A percentile compares a stretch with the other conserved stretches of the same genome.
These are phyloP conservation scores for Lophotriccus pileatus DNA, from an alignment of 2,797 vertebrate species.

Conservation along the genomic window DNA sequence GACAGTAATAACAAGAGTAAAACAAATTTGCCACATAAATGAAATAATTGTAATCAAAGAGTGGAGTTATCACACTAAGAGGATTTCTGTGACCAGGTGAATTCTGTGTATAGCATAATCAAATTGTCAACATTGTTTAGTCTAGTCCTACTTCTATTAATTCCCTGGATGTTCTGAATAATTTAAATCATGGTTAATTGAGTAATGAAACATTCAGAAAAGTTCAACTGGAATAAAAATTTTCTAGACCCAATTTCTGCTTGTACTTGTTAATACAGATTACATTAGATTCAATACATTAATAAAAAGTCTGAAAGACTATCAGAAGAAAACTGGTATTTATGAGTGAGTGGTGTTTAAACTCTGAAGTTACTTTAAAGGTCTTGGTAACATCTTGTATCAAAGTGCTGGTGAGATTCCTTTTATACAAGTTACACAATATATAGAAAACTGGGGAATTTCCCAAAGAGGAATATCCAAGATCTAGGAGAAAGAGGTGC, in stretches of 20 bases:
- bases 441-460: background rate
- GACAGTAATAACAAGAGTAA: slow-evolving; percentile 46
- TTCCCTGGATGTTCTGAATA: slow-evolving; percentile 70
- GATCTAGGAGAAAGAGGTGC: background rate
- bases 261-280: background rate
- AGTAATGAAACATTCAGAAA: slow-evolving; percentile 52
- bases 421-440: background rate
- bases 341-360: background rate
- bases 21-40: slow-evolving; percentile 59
- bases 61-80: slow-evolving; percentile 62
- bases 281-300: background rate
- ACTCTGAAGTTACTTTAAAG: background rate
- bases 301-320: background rate
- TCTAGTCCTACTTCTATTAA: slow-evolving; percentile 47
- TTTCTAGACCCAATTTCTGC: slow-evolving; percentile 32
- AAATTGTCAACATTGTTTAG: slow-evolving; percentile 61
- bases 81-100: slow-evolving; percentile 65
- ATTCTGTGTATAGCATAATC: slow-evolving; percentile 70
- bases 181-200: slow-evolving; percentile 71
- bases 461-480: background rate
- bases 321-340: background rate
- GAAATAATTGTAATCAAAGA: slow-evolving; percentile 72
- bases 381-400: background rate
- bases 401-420: background rate
- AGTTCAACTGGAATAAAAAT: slow-evolving; percentile 43